Evolutionary conservation across 2,888 invertebrate genomes (phyloP).

Genomic region (Apamea monoglypha): DNA sequence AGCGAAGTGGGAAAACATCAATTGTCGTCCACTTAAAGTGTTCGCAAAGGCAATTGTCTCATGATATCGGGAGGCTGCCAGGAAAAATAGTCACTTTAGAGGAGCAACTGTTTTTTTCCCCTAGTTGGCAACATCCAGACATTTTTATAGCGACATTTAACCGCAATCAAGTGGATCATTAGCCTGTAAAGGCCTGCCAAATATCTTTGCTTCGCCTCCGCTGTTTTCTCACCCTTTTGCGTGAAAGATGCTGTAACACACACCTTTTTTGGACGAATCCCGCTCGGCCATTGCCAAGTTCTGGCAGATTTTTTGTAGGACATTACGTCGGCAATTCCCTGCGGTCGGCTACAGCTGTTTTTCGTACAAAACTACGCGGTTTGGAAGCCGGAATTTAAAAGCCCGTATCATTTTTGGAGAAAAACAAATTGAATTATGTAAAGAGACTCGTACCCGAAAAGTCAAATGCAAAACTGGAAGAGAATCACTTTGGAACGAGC

Average conservation of each 20-base stretch:
- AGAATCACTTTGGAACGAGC: slow-evolving; percentile 72
- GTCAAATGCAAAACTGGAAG: slow-evolving; percentile 75
- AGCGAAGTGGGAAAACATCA: slow-evolving; percentile 80
- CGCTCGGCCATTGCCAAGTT: slow-evolving; percentile 81
- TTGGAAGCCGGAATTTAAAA: slow-evolving; percentile 59
- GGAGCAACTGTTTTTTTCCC: slow-evolving; percentile 85
- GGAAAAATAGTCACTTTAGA: slow-evolving; percentile 88
- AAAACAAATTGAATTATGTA: slow-evolving; percentile 73
- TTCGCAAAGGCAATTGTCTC: slow-evolving; percentile 87
- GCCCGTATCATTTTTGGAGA: slow-evolving; percentile 63
- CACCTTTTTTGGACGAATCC: slow-evolving; percentile 83
- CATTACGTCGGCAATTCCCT: slow-evolving; percentile 67
- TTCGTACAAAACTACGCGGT: slow-evolving; percentile 54
- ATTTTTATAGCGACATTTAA: slow-evolving; percentile 89
- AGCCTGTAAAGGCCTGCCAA: slow-evolving; percentile 89
- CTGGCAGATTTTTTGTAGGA: slow-evolving; percentile 71
- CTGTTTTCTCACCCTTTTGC: slow-evolving; percentile 86
- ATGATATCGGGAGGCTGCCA: slow-evolving; percentile 86
- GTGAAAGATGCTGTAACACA: slow-evolving; percentile 83
- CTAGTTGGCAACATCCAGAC: slow-evolving; percentile 88
- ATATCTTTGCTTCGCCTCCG: slow-evolving; percentile 85
- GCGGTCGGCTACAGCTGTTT: slow-evolving; percentile 62
- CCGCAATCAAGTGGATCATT: slow-evolving; percentile 90
- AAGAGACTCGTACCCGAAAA: slow-evolving; percentile 68
- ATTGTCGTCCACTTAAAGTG: slow-evolving; percentile 84